A percentile compares a stretch with the other conserved stretches of the same genome.
These are phyloP conservation scores for Hirtodrosophila trivittata DNA, from an alignment of 2,888 invertebrate genomes.

Conservation along the genomic window DNA sequence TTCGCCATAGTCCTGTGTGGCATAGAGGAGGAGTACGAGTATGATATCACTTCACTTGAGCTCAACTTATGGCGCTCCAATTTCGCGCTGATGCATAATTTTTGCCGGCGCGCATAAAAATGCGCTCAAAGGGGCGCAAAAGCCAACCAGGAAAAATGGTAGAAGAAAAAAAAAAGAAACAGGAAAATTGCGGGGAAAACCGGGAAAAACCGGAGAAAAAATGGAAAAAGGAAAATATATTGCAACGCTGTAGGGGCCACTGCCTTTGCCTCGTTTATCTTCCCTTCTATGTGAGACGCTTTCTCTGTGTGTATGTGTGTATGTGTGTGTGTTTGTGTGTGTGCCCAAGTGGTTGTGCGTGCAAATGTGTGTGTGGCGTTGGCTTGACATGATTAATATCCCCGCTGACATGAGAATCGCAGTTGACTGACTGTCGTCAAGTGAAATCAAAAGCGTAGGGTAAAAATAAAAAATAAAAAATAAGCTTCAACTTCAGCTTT, in stretches of 20 bases:
- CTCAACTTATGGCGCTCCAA: conserved; percentile 76
- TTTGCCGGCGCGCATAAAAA: conserved; percentile 68
- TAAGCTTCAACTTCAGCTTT: conserved; percentile 43
- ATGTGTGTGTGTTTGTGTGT: conserved; percentile 32
- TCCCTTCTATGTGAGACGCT: conserved; percentile 29
- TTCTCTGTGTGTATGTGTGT: conserved; percentile 14
- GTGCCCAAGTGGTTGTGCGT: conserved; percentile 20
- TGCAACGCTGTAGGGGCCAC: conserved; percentile 36
- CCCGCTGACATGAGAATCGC: conserved; percentile 78
- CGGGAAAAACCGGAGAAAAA: conserved; percentile 5
- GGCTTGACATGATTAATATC: conserved; percentile 81
- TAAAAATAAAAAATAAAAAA: no score
- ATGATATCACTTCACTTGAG: conserved; percentile 59
- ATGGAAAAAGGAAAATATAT: conserved; percentile 25
- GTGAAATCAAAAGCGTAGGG: conserved; percentile 71
- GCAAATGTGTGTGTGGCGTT: conserved; percentile 51
- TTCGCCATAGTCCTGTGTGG: no score
- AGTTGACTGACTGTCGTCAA: conserved; percentile 77
- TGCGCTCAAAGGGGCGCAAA: conserved; percentile 71
- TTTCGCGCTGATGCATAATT: conserved; percentile 78
- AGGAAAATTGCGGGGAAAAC: conserved; percentile 10
- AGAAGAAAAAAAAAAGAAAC: conserved; percentile 30
- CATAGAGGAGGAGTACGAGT: no score
- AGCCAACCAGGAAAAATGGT: conserved; percentile 56
- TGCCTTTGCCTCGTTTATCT: conserved; percentile 52